Evolutionary conservation across 2,888 invertebrate genomes (phyloP), one percentile per base, ranked within the genome.

Genomic region (Xestia xanthographa): DNA sequence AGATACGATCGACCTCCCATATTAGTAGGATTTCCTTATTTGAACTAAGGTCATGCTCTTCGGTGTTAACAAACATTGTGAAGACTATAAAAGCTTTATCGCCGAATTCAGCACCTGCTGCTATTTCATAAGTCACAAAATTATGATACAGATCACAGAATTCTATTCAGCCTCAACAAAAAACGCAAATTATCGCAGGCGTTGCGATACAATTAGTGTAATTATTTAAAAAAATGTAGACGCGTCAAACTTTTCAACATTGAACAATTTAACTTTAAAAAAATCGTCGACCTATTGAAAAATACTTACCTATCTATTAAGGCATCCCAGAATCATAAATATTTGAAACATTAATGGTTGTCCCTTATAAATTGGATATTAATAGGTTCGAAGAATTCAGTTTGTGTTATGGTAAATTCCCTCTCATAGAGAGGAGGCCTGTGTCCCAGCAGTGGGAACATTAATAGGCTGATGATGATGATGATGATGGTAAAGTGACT

Each of bases 1-100:
- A 85, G 77, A 81, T 85, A 85, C 56, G 76, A 76, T 74, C 85
- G 77, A 38, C 77, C 78, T 77, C 66, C 69, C 68, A 84, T 68
- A 66, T 80, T 71, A 71, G 77, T 82, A 85, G 85, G 85, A 83
- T 85, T 83, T 83, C 83, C 83, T 82, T 85, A 83, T 77, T 74
- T 73, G 65, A 48, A 62, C 71, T 77, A 68, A 85, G 83, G 83
- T 83, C 83, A 83, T 75, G 68, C 17, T 76, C 34, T 62, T 72
- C 26, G 17, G 50, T 75, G 45, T 66, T 80, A 67, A 66, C 66
- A 63, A 58, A 75, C 22, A 84, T 70, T 84, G 14, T 74, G 53
- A 63, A 50, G 43, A 43, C 17, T 48, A 34, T 62, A 29, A 17
- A 66, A 53, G 29, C 43, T 65, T 53, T 22, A 29, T 53, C 43